Conservation (phyloP, 2,888 invertebrate genomes). For the Plagiodera versicolora region DNA sequence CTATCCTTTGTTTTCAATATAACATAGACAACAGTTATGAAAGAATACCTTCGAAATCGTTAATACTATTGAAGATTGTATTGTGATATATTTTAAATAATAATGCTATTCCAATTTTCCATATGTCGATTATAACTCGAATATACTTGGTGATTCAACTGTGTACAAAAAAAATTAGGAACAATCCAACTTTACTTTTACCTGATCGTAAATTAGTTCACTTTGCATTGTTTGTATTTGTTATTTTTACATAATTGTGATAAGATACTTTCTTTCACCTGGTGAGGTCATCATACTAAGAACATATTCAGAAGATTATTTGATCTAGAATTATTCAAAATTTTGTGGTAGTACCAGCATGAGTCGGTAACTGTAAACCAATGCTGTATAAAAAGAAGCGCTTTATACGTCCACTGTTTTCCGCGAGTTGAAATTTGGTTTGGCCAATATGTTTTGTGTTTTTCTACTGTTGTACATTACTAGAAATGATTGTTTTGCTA, state of each 20-base stretch:
- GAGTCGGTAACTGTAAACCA: slow-evolving; percentile 23
- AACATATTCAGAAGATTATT: slow-evolving; percentile 20
- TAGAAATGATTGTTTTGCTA: slow-evolving; percentile 4
- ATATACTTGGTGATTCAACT: neutral
- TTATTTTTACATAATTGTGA: slow-evolving; percentile 26
- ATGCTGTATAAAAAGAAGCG: slow-evolving; percentile 9
- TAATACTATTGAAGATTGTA: too few relatives aligned
- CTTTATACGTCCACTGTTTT: slow-evolving; percentile 5
- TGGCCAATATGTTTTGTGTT: slow-evolving; percentile 9
- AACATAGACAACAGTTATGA: too few relatives aligned
- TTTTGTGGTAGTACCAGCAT: slow-evolving; percentile 29
- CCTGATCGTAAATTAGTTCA: neutral
- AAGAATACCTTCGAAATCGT: too few relatives aligned
- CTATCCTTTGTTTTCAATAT: too few relatives aligned
- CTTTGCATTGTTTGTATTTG: slow-evolving; percentile 29
- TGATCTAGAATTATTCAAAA: slow-evolving; percentile 26
- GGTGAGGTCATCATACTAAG: slow-evolving; percentile 27
- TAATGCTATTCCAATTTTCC: too few relatives aligned
- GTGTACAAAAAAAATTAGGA: neutral
- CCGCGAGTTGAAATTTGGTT: neutral
- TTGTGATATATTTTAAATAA: too few relatives aligned
- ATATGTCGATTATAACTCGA: too few relatives aligned
- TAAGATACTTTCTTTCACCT: slow-evolving; percentile 24
- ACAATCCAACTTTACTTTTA: neutral
- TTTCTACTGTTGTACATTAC: slow-evolving; percentile 4